These are phyloP conservation scores for Rattus norvegicus DNA, from an alignment of 2,113 vertebrate genomes.

Conservation along the genomic window DNA sequence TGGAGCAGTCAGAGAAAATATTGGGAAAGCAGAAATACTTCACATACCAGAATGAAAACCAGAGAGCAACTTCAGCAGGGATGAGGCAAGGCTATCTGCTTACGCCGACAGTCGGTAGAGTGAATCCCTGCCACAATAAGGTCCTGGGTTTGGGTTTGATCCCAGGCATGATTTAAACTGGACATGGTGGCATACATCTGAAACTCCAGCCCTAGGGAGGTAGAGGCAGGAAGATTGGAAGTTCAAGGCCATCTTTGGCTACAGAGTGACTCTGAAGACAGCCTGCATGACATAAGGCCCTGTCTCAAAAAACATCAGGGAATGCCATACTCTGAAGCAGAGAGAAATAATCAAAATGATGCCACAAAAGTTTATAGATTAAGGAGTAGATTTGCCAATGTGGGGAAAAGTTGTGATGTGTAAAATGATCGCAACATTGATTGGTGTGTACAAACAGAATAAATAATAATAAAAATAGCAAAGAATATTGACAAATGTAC, in stretches of 20 bases:
- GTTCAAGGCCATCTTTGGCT: background rate
- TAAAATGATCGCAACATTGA: background rate
- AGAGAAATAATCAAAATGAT: background rate
- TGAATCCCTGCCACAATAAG: background rate
- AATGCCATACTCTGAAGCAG: background rate
- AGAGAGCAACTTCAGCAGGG: background rate
- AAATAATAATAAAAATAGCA: background rate
- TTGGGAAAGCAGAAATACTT: background rate
- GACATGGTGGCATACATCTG: background rate
- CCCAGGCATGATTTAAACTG: no score
- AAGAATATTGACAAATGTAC: background rate
- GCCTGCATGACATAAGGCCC: background rate
- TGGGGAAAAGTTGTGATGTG: background rate
- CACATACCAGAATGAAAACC: background rate
- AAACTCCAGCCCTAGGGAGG: background rate
- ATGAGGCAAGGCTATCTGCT: background rate
- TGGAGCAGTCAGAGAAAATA: background rate
- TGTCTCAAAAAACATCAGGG: background rate
- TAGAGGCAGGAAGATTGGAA: background rate
- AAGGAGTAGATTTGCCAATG: background rate
- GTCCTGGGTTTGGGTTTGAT: background rate
- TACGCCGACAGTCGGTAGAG: background rate
- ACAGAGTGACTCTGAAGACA: background rate
- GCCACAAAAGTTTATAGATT: background rate
- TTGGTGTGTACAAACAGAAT: conserved; percentile 23